phyloP scores from a whole-genome alignment of 2,888 invertebrate species.

The Apamea anceps region DNA sequence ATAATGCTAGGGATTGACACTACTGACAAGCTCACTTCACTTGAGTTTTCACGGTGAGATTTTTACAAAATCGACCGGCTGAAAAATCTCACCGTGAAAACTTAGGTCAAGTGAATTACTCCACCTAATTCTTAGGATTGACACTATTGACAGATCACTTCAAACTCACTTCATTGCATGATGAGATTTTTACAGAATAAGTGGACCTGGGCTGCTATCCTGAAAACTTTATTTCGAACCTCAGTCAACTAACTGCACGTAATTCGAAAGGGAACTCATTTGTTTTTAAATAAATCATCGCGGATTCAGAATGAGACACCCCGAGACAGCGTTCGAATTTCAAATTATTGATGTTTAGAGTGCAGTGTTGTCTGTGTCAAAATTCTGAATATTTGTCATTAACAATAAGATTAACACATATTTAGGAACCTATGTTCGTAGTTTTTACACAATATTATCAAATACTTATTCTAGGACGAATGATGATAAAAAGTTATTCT shows the following conservation, averaged over 20 bases:
- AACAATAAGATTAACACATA: not conserved
- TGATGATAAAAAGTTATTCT: not conserved
- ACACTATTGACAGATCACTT: too few species aligned
- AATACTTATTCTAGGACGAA: not conserved
- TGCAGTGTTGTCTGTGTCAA: slow-evolving; percentile 2
- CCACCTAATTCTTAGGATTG: too few species aligned
- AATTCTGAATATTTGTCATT: not conserved
- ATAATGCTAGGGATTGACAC: too few species aligned
- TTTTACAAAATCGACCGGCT: too few species aligned
- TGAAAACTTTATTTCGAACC: not conserved
- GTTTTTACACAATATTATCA: not conserved
- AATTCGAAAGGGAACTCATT: not conserved
- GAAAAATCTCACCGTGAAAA: too few species aligned
- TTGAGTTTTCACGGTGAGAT: too few species aligned
- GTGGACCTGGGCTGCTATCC: not conserved
- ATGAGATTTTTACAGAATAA: not conserved
- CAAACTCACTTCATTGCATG: not conserved
- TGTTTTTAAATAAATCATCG: not conserved
- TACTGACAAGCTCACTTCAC: too few species aligned
- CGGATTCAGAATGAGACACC: not conserved
- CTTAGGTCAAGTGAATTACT: too few species aligned
- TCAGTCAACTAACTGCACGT: too few species aligned
- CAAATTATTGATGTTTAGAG: not conserved
- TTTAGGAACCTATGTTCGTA: too few species aligned
- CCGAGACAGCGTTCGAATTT: slow-evolving; percentile 5